Percentiles rank a stretch among this genome's conserved stretches.
Evolutionary conservation across 2,113 vertebrate species (phyloP).

Genomic region (Eptesicus fuscus): DNA sequence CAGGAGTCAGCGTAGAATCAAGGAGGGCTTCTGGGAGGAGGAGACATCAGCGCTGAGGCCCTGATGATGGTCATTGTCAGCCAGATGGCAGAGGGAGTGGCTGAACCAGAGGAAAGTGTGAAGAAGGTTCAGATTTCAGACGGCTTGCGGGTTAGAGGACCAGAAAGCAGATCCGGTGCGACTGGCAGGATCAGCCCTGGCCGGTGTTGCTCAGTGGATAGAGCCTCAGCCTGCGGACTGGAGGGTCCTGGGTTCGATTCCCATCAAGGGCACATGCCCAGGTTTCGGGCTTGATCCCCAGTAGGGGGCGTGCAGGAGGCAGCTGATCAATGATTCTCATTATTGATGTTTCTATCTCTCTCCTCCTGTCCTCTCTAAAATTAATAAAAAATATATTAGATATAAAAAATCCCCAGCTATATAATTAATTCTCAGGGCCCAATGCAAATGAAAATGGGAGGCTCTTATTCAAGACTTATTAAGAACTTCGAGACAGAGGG

Average conservation of each 20-base stretch:
- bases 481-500: neutral
- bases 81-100: too few relatives aligned
- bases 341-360: too few relatives aligned
- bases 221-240: too few relatives aligned
- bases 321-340: too few relatives aligned
- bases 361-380: too few relatives aligned
- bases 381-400: too few relatives aligned
- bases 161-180: neutral
- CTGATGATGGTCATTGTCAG: neutral
- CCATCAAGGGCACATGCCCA: too few relatives aligned
- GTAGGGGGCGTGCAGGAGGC: too few relatives aligned
- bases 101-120: neutral
- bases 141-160: neutral
- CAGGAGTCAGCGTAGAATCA: neutral
- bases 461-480: neutral
- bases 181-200: neutral
- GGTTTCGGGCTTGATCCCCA: too few relatives aligned
- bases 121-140: neutral
- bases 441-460: neutral
- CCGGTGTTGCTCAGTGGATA: too few relatives aligned
- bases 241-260: too few relatives aligned
- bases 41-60: neutral
- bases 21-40: slow-evolving; percentile 22
- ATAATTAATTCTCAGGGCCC: neutral
- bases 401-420: too few relatives aligned